A percentile compares a stretch with the other conserved stretches of the same genome.
These are phyloP conservation scores for Oreotrochilus melanogaster DNA, from an alignment of 2,113 vertebrate genomes.

Conservation along the genomic window DNA sequence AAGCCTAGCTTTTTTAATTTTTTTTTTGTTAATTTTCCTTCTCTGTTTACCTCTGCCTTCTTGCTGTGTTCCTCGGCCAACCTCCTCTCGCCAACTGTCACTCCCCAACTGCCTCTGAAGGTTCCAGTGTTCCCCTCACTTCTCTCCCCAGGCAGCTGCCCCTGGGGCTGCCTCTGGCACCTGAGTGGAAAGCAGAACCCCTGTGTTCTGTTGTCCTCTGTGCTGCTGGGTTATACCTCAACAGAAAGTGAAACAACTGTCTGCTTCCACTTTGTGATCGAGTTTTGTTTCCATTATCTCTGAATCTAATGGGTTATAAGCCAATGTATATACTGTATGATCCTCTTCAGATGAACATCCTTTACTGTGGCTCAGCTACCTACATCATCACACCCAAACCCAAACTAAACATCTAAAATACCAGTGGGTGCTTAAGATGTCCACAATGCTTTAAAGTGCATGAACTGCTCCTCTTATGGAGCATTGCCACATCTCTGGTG, in stretches of 20 bases:
- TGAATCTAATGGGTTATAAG: background rate
- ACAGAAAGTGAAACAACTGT: fast-evolving
- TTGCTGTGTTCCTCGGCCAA: background rate
- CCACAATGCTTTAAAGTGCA: background rate
- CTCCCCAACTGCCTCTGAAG: background rate
- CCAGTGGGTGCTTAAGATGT: background rate
- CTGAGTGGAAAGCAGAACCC: background rate
- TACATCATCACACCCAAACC: background rate
- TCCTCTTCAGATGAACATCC: background rate
- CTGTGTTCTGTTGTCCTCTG: fast-evolving
- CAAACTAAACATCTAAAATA: background rate
- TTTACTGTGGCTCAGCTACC: background rate
- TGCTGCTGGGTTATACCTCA: background rate
- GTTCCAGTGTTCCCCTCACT: background rate
- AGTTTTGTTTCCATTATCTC: background rate
- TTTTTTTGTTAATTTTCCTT: background rate
- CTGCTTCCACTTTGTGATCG: background rate
- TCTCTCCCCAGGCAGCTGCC: background rate
- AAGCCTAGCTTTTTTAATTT: background rate
- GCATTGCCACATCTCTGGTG: background rate
- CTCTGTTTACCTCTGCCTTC: background rate
- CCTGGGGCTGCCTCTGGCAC: background rate
- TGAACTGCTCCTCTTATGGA: background rate
- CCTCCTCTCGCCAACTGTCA: background rate
- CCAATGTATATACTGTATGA: fast-evolving